Evolutionary conservation across 53 echinoderm and acorn worm species (phyloP).

Genomic region (Patiria pectinifera): DNA sequence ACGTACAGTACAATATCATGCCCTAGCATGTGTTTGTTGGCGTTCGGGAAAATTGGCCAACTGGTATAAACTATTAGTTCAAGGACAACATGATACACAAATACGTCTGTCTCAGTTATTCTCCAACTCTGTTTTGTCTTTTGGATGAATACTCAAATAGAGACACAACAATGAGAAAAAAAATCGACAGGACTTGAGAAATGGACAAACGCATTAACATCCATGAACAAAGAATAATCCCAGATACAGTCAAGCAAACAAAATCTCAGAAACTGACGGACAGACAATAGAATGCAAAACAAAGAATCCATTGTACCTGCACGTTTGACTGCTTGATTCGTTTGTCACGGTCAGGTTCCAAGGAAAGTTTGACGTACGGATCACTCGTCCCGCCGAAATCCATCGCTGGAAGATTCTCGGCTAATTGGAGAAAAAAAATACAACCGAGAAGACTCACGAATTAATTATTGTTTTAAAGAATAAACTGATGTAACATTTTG

Average conservation of each 20-base stretch:
- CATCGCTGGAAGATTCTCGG: slow-evolving; percentile 78
- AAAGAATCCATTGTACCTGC: slow-evolving; percentile 67
- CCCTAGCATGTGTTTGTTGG: too few relatives aligned
- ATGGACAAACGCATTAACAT: too few relatives aligned
- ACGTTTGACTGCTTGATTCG: slow-evolving; percentile 86
- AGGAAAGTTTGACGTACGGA: slow-evolving; percentile 93
- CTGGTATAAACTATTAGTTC: too few relatives aligned
- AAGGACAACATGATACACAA: too few relatives aligned
- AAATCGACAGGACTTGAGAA: too few relatives aligned
- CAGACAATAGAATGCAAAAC: neutral
- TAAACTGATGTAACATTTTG: too few relatives aligned
- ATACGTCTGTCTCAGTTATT: too few relatives aligned
- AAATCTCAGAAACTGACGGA: neutral
- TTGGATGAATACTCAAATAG: too few relatives aligned
- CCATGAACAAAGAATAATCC: neutral
- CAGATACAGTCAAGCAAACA: neutral
- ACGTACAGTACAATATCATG: too few relatives aligned
- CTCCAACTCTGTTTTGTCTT: too few relatives aligned
- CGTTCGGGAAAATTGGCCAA: too few relatives aligned
- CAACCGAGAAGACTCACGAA: neutral
- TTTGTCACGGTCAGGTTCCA: slow-evolving; percentile 88
- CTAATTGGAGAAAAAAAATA: slow-evolving; percentile 23
- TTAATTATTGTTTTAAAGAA: neutral
- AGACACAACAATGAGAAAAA: too few relatives aligned
- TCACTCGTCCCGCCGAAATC: slow-evolving; percentile 95